These are phyloP conservation scores for Hormaphis cornu DNA, from an alignment of 1,140 invertebrate genomes.

Conservation along the genomic window DNA sequence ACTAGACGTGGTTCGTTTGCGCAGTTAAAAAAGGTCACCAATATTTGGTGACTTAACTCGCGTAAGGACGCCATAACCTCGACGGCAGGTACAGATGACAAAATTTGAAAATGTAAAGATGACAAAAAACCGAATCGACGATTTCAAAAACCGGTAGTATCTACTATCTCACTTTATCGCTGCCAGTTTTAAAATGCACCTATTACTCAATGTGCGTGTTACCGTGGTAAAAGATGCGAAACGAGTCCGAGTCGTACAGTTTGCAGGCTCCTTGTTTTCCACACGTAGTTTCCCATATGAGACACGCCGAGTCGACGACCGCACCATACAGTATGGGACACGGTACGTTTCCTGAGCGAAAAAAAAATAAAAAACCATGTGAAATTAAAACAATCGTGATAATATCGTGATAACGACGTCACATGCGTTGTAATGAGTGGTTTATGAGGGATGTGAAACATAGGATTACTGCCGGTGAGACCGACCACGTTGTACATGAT, in stretches of 20 bases:
- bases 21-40: no score
- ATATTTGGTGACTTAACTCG: no score
- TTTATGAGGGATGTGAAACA: neutral
- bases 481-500: no score
- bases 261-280: slow-evolving; percentile 71
- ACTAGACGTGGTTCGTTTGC: no score
- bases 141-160: no score
- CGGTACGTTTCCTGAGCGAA: slow-evolving; percentile 64
- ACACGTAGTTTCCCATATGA: slow-evolving; percentile 75
- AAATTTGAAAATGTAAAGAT: no score
- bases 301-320: slow-evolving; percentile 81
- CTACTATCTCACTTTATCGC: no score
- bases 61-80: no score
- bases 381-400: neutral
- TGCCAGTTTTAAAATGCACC: no score
- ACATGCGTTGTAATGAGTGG: neutral
- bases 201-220: no score
- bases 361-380: slow-evolving; percentile 1
- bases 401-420: neutral
- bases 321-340: slow-evolving; percentile 87
- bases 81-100: no score
- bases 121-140: no score
- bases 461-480: neutral
- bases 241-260: slow-evolving; percentile 71
- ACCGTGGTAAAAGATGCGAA: slow-evolving; percentile 80